Percentiles rank a stretch among this genome's conserved stretches.
These are phyloP conservation scores for Spheniscus humboldti DNA, from an alignment of 2,797 vertebrate genomes.

Conservation along the genomic window DNA sequence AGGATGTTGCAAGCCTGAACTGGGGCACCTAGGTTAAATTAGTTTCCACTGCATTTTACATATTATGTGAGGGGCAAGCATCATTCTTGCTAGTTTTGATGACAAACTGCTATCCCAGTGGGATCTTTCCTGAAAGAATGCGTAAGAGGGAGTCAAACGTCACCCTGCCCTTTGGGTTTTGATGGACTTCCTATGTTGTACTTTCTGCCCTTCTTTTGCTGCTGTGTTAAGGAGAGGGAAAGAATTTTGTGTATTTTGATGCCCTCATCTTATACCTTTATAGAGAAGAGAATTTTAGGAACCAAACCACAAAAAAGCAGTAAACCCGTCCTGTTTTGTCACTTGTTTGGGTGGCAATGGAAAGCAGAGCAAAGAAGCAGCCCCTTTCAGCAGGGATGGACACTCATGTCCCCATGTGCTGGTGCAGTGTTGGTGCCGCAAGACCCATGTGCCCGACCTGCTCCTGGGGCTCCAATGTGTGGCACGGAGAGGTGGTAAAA, in stretches of 20 bases:
- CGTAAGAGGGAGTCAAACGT: neutral
- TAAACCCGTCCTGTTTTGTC: neutral
- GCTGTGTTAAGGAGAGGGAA: neutral
- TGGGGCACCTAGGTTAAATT: too few relatives aligned
- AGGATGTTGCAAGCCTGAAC: neutral
- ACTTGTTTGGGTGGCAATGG: neutral
- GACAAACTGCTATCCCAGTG: neutral
- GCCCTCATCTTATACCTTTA: neutral
- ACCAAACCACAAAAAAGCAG: neutral
- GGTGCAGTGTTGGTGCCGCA: rapidly evolving
- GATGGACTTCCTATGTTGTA: neutral
- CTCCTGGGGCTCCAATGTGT: neutral
- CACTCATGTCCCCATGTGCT: rapidly evolving
- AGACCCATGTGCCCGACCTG: neutral
- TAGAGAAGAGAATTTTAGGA: neutral
- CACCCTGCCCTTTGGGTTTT: neutral
- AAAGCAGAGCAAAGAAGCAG: neutral
- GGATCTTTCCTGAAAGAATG: neutral
- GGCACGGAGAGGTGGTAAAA: rapidly evolving
- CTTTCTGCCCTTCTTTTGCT: neutral
- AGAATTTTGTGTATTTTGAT: neutral
- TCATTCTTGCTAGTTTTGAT: neutral
- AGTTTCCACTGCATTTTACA: neutral
- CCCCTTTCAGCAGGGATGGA: neutral
- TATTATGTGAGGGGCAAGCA: neutral